These are phyloP conservation scores for Pegea sp. DNA, from an alignment of 23 tunicate genomes.

Conservation along the genomic window DNA sequence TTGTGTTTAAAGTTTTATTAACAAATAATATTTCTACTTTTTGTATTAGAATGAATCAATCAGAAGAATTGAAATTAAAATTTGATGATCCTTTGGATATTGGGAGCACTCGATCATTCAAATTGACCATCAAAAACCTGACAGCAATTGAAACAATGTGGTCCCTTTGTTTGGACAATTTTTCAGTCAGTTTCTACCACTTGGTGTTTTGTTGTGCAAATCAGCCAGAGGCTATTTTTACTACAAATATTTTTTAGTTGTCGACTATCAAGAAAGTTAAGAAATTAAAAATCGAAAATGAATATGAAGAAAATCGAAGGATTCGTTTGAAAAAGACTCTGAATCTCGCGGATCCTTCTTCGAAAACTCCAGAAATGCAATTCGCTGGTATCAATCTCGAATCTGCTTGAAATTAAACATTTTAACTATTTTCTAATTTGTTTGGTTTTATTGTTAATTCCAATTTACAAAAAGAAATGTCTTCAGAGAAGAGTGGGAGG, in stretches of 20 bases:
- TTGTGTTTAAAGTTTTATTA: too few relatives aligned
- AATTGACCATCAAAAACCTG: conserved; percentile 34
- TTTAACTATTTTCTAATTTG: too few relatives aligned
- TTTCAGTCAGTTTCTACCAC: conserved; percentile 12
- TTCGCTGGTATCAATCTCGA: conserved; percentile 28
- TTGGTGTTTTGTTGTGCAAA: background rate
- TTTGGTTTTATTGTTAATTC: too few relatives aligned
- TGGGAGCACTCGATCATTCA: too few relatives aligned
- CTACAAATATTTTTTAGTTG: too few relatives aligned
- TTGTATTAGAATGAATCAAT: background rate
- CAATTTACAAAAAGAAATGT: too few relatives aligned
- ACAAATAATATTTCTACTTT: background rate
- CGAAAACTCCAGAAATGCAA: conserved; percentile 23
- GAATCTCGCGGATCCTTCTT: conserved; percentile 58
- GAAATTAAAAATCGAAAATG: too few relatives aligned
- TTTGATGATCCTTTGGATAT: conserved; percentile 16
- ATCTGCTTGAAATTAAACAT: too few relatives aligned
- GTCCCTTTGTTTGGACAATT: conserved; percentile 29
- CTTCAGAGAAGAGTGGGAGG: conserved; percentile 22
- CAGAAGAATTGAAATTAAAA: conserved; percentile 13
- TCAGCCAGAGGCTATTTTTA: too few relatives aligned
- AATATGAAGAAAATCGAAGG: too few relatives aligned
- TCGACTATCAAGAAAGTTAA: too few relatives aligned
- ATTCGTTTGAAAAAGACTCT: conserved; percentile 36
- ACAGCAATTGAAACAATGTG: conserved; percentile 76